Conservation (phyloP, 2,797 vertebrate genomes). For the Phoxinus dragarum region DNA sequence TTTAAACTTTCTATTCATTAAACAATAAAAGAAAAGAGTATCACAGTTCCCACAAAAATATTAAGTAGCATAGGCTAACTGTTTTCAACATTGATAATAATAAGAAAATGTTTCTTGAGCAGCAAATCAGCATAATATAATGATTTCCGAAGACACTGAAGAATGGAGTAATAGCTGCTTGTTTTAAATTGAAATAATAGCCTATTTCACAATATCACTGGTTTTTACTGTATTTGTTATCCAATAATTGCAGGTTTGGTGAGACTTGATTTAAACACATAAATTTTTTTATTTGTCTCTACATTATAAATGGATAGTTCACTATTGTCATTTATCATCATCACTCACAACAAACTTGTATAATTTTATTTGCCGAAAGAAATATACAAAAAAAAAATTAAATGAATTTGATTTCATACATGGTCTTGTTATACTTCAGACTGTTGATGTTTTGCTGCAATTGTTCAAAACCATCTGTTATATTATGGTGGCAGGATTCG, state of each 20-base stretch:
- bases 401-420: constrained; percentile 30
- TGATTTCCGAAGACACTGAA: neutral
- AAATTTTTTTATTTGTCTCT: neutral
- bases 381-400: neutral
- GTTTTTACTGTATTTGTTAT: neutral
- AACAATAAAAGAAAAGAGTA: neutral
- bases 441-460: constrained; percentile 23
- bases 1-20: neutral
- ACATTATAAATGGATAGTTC: neutral
- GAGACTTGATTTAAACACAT: neutral
- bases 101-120: neutral
- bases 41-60: neutral
- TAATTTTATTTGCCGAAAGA: neutral
- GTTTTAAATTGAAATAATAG: too few relatives aligned
- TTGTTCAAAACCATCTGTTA: constrained; percentile 33
- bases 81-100: neutral
- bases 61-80: neutral
- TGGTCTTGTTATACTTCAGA: constrained; percentile 6
- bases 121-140: neutral
- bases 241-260: neutral
- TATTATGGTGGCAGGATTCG: constrained; percentile 27
- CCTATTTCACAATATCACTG: neutral
- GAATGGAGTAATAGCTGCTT: neutral
- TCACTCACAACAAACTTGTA: neutral
- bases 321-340: neutral